Evolutionary conservation across 2,797 vertebrate genomes (phyloP), one percentile per base, ranked within the genome.

Genomic region (Cirrhinus molitorella): DNA sequence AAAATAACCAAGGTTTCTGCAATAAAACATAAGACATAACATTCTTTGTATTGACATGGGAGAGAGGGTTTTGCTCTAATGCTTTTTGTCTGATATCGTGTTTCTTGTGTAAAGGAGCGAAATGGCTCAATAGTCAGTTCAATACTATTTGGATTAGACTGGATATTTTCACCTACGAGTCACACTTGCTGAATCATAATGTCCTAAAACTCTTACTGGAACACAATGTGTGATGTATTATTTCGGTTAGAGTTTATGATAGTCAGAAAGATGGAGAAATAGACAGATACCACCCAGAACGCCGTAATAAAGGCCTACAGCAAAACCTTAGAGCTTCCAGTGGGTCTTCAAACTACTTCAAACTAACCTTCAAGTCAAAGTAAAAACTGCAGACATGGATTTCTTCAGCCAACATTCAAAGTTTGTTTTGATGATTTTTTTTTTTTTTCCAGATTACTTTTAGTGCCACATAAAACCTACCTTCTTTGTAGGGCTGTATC

Each of bases 81-180:
- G 49, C 59, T 40, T 23, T 31, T 43, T 25, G 53, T 25, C 61
- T 21, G 43, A 21, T 59, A 81, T 73, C 34, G 21, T 78, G 59
- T 81, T 81, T 77, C 71, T 47, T 59, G 51, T 67, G 34, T 49
- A 70, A 37, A 65, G 34, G 14, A 31, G 23, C 47, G 74, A 63
- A 78, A 71, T 67, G 85, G 67, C 71, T 87, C 87, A 71, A 85
- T 85, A 83, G 57, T 43, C 80, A 72, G 80, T 73, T 83, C 66
- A 66, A 88, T 88, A 84, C 43, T 61, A 47, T 81, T 88, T 81
- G 70, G 81, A 85, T 86, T 85, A 88, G 65, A 21, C 83, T 75
- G 84, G 74, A 67, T 85, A 67, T 85, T 87, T 83, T 82, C 74
- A 23, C 81, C 67, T 57, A 51, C 23, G 8, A 23, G 31, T 85